A percentile compares a stretch with the other conserved stretches of the same genome.
Conservation (phyloP, 2,797 vertebrate species). For the Gadopsis bispinosus region DNA sequence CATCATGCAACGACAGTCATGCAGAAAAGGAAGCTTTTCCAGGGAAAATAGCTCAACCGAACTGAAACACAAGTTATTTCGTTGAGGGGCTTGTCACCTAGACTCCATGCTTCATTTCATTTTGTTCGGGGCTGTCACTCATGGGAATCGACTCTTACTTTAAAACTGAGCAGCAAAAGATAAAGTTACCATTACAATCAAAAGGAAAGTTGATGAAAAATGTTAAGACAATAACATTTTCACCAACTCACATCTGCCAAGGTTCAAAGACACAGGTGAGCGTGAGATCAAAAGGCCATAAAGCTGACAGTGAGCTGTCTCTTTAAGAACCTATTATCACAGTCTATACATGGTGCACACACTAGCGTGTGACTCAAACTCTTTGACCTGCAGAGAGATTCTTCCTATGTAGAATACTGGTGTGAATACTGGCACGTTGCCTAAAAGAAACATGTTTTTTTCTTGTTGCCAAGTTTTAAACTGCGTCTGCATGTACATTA, state of each 20-base stretch:
- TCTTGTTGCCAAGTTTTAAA: slow-evolving; percentile 26
- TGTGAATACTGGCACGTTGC: slow-evolving; percentile 65
- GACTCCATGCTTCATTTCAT: slow-evolving; percentile 16
- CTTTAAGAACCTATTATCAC: slow-evolving; percentile 56
- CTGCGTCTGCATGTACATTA: not conserved
- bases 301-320: slow-evolving; percentile 30
- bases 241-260: not conserved
- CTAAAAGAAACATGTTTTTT: slow-evolving; percentile 52
- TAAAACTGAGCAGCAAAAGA: slow-evolving; percentile 24
- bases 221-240: not conserved
- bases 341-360: slow-evolving; percentile 55
- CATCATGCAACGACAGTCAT: slow-evolving; percentile 32
- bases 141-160: not conserved
- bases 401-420: slow-evolving; percentile 45
- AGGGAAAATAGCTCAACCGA: slow-evolving; percentile 51
- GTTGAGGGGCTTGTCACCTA: slow-evolving; percentile 17
- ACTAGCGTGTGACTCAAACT: slow-evolving; percentile 53
- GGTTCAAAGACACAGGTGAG: not conserved
- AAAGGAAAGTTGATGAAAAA: not conserved
- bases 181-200: slow-evolving; percentile 10
- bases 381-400: slow-evolving; percentile 51
- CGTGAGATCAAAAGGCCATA: slow-evolving; percentile 24
- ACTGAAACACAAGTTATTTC: slow-evolving; percentile 22
- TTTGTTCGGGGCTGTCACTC: not conserved
- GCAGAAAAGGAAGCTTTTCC: slow-evolving; percentile 35